These are phyloP conservation scores for Ifrita kowaldi DNA, from an alignment of 2,113 vertebrate species.

Conservation along the genomic window DNA sequence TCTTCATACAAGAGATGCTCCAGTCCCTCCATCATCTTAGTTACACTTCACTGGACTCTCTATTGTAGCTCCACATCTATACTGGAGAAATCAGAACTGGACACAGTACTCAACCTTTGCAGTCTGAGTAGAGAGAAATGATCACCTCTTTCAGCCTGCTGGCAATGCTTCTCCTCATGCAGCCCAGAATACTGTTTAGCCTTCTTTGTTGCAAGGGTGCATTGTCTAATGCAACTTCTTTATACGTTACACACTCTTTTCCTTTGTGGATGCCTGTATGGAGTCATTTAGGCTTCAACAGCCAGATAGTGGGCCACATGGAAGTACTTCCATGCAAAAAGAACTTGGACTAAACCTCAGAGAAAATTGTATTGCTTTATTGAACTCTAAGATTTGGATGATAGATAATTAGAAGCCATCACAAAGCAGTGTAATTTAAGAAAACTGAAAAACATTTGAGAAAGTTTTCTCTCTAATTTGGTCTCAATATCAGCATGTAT, in stretches of 20 bases:
- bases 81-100: background rate
- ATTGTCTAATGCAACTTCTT: background rate
- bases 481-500: background rate
- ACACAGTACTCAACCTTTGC: too few species aligned
- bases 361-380: background rate
- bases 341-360: background rate
- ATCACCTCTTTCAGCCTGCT: background rate
- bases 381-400: background rate
- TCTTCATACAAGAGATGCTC: background rate
- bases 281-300: background rate
- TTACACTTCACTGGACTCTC: background rate
- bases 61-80: background rate
- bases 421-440: background rate
- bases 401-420: background rate
- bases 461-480: background rate
- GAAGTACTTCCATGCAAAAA: background rate
- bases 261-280: background rate
- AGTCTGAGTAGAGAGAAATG: background rate
- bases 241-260: fast-evolving
- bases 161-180: background rate
- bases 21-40: background rate
- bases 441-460: background rate
- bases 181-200: background rate
- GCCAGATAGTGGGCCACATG: background rate
- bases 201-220: background rate